Percentiles rank a stretch among this genome's conserved stretches.
These are phyloP conservation scores for Tryphoninae sp. DNA, from an alignment of 2,888 invertebrate species.

Conservation along the genomic window DNA sequence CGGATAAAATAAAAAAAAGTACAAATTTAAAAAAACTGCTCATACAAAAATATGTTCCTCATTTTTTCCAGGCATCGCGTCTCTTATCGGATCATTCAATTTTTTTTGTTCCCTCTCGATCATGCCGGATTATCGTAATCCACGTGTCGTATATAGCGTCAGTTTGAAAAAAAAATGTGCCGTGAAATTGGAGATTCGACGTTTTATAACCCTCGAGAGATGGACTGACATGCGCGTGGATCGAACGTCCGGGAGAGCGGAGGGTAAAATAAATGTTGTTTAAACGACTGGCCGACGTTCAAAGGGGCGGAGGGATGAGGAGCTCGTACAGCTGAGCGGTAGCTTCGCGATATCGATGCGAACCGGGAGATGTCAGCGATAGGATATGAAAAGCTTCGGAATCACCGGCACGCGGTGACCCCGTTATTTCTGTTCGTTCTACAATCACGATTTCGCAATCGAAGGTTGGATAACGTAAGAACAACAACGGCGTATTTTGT, in stretches of 20 bases:
- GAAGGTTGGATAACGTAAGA: neutral
- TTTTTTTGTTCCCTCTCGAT: slow-evolving; percentile 11
- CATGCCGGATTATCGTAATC: slow-evolving; percentile 27
- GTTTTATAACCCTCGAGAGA: slow-evolving; percentile 10
- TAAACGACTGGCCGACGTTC: neutral
- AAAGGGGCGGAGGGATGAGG: slow-evolving; percentile 1
- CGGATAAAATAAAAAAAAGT: neutral
- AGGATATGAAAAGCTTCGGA: slow-evolving; percentile 33
- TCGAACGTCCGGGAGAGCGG: neutral
- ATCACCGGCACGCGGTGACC: slow-evolving; percentile 34
- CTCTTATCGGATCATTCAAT: neutral
- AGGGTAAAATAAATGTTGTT: slow-evolving; percentile 5
- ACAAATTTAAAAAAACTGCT: neutral
- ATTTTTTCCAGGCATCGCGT: slow-evolving; percentile 1
- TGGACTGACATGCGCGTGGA: neutral
- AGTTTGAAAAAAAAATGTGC: neutral
- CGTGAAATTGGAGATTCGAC: slow-evolving; percentile 10
- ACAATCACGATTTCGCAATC: slow-evolving; percentile 5
- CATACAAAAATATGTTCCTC: slow-evolving; percentile 2
- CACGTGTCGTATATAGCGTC: slow-evolving; percentile 10
- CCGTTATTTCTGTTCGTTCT: slow-evolving; percentile 8
- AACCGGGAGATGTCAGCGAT: slow-evolving; percentile 31
- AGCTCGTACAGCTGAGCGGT: neutral
- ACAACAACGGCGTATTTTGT: neutral
- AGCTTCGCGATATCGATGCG: slow-evolving; percentile 27